Conservation (phyloP, 2,888 invertebrate genomes). For the Argynnis bischoffii region DNA sequence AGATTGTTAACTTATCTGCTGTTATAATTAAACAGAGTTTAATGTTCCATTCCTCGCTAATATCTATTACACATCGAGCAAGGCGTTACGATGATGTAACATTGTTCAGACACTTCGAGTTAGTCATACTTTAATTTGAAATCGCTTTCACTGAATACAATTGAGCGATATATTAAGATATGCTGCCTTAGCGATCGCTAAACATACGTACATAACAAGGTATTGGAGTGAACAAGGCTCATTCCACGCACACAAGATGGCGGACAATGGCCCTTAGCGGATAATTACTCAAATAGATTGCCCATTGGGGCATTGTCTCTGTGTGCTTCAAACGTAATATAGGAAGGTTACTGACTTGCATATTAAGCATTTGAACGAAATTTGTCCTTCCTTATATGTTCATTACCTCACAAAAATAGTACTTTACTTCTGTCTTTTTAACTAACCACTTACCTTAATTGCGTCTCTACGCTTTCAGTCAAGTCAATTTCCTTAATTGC, state of each 20-base stretch:
- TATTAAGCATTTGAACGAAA: conserved; percentile 51
- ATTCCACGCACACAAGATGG: conserved; percentile 79
- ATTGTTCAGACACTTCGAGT: conserved; percentile 12
- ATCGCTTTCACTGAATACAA: not conserved
- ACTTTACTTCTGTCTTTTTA: conserved; percentile 7
- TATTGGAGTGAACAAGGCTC: conserved; percentile 75
- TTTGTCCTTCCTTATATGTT: conserved; percentile 31
- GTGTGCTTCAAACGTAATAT: conserved; percentile 64
- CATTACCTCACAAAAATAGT: conserved; percentile 24
- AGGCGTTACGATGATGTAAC: conserved; percentile 24
- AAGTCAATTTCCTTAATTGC: conserved; percentile 25
- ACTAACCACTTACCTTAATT: conserved; percentile 27
- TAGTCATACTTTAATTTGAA: not conserved
- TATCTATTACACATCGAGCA: conserved; percentile 42
- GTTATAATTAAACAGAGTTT: conserved; percentile 76
- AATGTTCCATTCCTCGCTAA: conserved; percentile 53
- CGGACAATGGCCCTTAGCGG: conserved; percentile 81
- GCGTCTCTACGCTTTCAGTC: conserved; percentile 17
- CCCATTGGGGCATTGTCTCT: conserved; percentile 80
- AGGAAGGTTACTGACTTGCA: conserved; percentile 60
- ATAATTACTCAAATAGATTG: conserved; percentile 83
- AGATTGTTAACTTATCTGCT: conserved; percentile 79
- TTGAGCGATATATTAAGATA: conserved; percentile 24
- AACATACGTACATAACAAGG: conserved; percentile 73
- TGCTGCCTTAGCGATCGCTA: conserved; percentile 46